Evolutionary conservation across 2,113 vertebrate species (phyloP), one percentile per base, ranked within the genome.

Genomic region (Oncorhynchus keta): DNA sequence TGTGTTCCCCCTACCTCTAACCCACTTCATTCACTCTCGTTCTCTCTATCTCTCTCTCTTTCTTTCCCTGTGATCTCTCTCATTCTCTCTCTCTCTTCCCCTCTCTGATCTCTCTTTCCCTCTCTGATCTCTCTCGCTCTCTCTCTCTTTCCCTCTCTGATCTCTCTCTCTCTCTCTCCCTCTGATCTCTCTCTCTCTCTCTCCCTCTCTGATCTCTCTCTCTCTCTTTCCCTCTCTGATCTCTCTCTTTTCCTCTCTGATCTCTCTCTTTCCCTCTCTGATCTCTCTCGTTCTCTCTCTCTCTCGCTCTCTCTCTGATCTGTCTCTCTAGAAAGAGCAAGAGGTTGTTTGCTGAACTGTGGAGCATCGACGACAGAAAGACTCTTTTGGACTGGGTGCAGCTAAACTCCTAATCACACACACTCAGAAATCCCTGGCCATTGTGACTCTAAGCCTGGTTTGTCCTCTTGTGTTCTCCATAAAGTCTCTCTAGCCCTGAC

Each of bases 301-400:
- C n/a, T 24, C 1, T 24, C 24, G 24, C 24, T 1, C 32, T 35
- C 32, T 35, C 32, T 49, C 61, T 6, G 39, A 5, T 76, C 24
- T 73, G 26, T 73, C 77, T 81, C 7, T 81, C 7, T 81, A 94
- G 94, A 87, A 92, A 82, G 67, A 88, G 73, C 14, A 90, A 91
- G 81, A 91, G 89, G 83, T 72, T 86, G 26, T 88, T 94, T n/a
- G 85, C 77, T 39, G 92, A 90, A 72, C 79, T 93, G 24, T 93
- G 91, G 93, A 83, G 80, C 68, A 79, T 94, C 78, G 83, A 81
- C 0, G 91, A 95, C 81, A 88, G 74, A 83, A 79, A 89, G 9
- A 82, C 87, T 62, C 86, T 95, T 35, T 49, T 81, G 24, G 74
- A 89, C 70, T 94, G 93, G 93, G 87, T 84, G 75, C 84, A 86